Evolutionary conservation across 2,113 vertebrate genomes (phyloP).

Genomic region (Jaculus jaculus): DNA sequence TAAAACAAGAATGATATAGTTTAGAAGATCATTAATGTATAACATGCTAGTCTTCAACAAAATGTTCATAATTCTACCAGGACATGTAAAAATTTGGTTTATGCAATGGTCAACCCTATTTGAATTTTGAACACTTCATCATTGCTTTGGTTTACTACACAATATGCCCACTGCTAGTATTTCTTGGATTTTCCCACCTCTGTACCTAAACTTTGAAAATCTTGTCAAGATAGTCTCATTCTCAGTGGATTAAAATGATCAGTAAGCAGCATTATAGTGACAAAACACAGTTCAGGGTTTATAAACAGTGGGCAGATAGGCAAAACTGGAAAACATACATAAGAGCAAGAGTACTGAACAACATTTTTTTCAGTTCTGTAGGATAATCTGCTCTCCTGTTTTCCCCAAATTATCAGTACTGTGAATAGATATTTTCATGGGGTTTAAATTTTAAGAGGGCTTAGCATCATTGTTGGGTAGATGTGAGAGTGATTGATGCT

Average conservation of each 20-base stretch:
- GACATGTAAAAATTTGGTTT: neutral
- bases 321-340: neutral
- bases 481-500: neutral
- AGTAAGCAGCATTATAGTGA: slow-evolving; percentile 3
- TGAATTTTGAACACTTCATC: neutral
- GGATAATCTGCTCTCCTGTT: neutral
- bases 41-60: neutral
- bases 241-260: slow-evolving; percentile 25
- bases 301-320: neutral
- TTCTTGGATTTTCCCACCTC: neutral
- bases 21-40: neutral
- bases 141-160: slow-evolving; percentile 2
- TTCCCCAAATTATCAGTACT: neutral
- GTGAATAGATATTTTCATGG: neutral
- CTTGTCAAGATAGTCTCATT: neutral
- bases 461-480: neutral
- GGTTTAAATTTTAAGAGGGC: neutral
- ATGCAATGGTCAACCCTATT: neutral
- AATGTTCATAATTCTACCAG: slow-evolving; percentile 12
- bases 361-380: neutral
- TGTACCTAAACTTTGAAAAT: neutral
- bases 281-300: neutral
- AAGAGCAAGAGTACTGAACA: neutral
- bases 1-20: neutral
- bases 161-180: neutral